Base-by-base conservation (phyloP, 1,140 invertebrate genomes). In the Gerris buenoi region DNA sequence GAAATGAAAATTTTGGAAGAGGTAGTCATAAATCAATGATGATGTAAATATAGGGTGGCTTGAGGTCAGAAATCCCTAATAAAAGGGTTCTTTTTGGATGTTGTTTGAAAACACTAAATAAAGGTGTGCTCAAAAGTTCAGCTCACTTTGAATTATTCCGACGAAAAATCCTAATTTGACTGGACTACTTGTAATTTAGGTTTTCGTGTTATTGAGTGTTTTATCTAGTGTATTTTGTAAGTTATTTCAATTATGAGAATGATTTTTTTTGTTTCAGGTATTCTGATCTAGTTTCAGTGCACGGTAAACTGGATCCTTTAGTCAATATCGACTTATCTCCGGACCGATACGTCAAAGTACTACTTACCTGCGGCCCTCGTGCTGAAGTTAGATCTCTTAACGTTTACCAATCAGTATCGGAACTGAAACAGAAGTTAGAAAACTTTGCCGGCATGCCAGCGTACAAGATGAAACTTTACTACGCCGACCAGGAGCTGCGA, bases 301-400 rank as follows among this genome's bases (percentile, higher is more conserved):
- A 94, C 75, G 92, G 92, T 65, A 88, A 91, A 77, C 80, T 95
- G 63, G 88, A 92, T 78, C 91, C 90, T 2, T 79, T 94, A 71
- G 89, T 92, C 46, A 87, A 91, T 70, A 85, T 95, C 27, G 88
- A 91, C 79, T 79, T 94, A 64, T 82, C 87, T 71, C 90, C 91
- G 2, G 89, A 91, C 74, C 91, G 90, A 75, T 83, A 87, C 68
- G 89, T 93, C 58, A 89, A 90, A 80, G 88, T 94, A 58, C 85
- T 84, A 29, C 87, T 95, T 73, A 88, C 84, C 2, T 93, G 85
- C 75, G 88, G 86, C 27, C 84, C 89, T 72, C 82, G 84, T 69
- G 63, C 68, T 22, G 85, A 90, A 79, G 83, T 80, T 71, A 74
- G 73, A 65, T 71, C 71, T 56, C 71, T 80, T 14, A 74, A 75